Evolutionary conservation across 2,797 vertebrate genomes (phyloP), one percentile per base, ranked within the genome.

Genomic region (Botia almorhae): DNA sequence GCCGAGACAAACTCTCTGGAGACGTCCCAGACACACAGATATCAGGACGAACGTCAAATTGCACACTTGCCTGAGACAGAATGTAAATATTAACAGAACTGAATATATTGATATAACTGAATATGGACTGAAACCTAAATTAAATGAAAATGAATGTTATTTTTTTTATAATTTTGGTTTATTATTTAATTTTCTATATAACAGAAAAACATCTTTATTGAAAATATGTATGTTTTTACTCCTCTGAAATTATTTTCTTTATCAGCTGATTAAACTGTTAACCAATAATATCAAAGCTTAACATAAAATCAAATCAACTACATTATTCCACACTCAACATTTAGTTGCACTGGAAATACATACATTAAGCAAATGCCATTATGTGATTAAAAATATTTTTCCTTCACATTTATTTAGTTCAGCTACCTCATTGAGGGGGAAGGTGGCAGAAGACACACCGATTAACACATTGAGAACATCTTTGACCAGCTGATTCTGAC

Each of bases 381-480:
- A 7, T 43, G 4, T 43, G 0, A 43, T 43, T 43, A 43, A 43
- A 43, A 43, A 43, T 43, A 43, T 43, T 43, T 10, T 43, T 43
- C 39, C 39, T 39, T 39, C 17, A 29, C 8, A 4, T 13, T 46
- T 23, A 74, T 23, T 70, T n/a, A 12, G n/a, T 39, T 53, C 55
- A 33, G 39, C 65, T 87, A 98, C 97, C 96, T 97, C 95, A 89
- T 95, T 96, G 64, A 98, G 94, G 23, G 96, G 95, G 83, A 99
- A 99, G 0, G 97, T 97, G 10, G 91, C 88, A 0, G 97, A 99
- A 0, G 96, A 95, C 69, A 99, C 97, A 17, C 97, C 97, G 11
- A 99, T 96, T 74, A 99, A 94, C 69, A 97, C 94, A 0, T 99
- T 99, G 17, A 99, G 95, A 10, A 95, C 94, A 71, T 99, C 95